Percentiles rank a stretch among this genome's conserved stretches.
Conservation (phyloP, 2,888 invertebrate genomes). For the Ceraclea dissimilis region DNA sequence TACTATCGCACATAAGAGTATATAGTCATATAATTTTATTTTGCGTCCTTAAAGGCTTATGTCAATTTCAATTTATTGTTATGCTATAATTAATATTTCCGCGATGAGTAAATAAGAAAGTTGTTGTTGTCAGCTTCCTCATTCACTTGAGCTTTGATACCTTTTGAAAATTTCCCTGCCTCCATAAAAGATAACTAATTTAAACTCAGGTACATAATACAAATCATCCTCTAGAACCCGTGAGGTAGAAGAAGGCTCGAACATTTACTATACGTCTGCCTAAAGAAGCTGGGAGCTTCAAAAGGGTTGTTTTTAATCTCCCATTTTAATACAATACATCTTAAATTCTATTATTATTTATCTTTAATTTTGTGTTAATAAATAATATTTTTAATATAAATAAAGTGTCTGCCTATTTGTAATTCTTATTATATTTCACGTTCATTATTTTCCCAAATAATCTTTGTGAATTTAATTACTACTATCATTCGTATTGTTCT, state of each 20-base stretch:
- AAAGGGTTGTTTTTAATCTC: background rate
- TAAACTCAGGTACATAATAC: slow-evolving; percentile 16
- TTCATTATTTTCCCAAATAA: background rate
- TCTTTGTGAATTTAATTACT: background rate
- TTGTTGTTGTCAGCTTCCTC: background rate
- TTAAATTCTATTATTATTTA: slow-evolving; percentile 9
- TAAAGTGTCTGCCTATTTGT: background rate
- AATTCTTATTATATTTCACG: background rate
- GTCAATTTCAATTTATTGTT: too few species aligned
- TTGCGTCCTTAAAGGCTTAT: too few species aligned
- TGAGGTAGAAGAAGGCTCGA: slow-evolving; percentile 12
- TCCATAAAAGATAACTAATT: slow-evolving; percentile 21
- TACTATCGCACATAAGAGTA: too few species aligned
- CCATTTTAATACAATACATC: slow-evolving; percentile 4
- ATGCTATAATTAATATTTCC: background rate
- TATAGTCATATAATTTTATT: too few species aligned
- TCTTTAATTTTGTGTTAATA: slow-evolving; percentile 4
- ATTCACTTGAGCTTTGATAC: background rate
- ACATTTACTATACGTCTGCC: background rate
- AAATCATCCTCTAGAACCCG: slow-evolving; percentile 21
- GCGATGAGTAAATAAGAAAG: background rate
- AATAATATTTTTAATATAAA: background rate
- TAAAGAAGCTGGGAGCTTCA: background rate
- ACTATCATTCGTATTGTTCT: too few species aligned
- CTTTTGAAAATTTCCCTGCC: background rate